These are phyloP conservation scores for Papilio dardanus DNA, from an alignment of 1,140 invertebrate species.

Conservation along the genomic window DNA sequence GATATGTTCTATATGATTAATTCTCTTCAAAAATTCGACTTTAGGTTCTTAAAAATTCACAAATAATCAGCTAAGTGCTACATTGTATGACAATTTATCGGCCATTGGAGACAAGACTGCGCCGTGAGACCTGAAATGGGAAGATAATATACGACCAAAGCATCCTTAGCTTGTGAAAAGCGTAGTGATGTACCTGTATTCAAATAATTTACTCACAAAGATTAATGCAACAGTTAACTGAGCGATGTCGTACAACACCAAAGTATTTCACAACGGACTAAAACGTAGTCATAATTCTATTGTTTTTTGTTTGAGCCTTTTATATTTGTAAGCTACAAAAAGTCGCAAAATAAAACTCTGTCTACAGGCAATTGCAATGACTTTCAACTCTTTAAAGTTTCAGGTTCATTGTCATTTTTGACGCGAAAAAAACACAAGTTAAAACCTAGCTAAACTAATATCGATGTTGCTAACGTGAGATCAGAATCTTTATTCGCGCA, in stretches of 20 bases:
- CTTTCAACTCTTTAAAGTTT: neutral
- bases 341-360: neutral
- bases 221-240: neutral
- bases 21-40: neutral
- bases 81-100: constrained; percentile 10
- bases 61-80: neutral
- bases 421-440: neutral
- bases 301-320: neutral
- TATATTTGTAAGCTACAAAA: too few species aligned
- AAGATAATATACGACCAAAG: constrained; percentile 49
- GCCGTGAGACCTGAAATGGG: constrained; percentile 36
- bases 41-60: neutral
- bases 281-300: neutral
- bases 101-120: neutral
- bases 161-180: constrained; percentile 25
- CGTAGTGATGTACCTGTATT: neutral
- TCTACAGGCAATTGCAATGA: neutral
- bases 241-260: neutral
- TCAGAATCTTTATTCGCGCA: neutral
- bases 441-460: neutral
- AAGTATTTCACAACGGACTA: neutral
- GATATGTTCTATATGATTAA: neutral
- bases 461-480: neutral
- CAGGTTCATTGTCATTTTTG: neutral
- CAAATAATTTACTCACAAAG: neutral